Base-by-base conservation (phyloP, 2,113 vertebrate genomes). In the Chamaea fasciata region DNA sequence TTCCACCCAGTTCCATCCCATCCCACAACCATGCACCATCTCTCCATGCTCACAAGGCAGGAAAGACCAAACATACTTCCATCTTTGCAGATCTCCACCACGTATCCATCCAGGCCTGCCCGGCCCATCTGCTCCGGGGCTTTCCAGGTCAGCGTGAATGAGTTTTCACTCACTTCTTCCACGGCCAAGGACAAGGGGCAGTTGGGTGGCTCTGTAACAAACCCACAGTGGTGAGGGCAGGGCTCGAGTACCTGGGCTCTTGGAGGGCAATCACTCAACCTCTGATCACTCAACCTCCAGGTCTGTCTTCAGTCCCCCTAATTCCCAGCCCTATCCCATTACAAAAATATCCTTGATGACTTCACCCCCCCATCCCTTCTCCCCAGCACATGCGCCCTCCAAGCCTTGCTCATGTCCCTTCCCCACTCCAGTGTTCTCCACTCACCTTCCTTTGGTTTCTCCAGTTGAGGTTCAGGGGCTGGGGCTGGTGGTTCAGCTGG, bases 71-170 rank as follows among this genome's bases (percentile, higher is more conserved):
- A 96, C 99, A 96, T 97, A 99, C 99, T 98, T 98, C 99, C 99
- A 91, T 99, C 98, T 94, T 98, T 98, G 98, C 98, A 95, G 96
- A 98, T 97, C 91, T 99, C 99, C 65, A 99, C 73, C 44, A 98
- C 27, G 21, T 99, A 99, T 97, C 99, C 99, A 42, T 98, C 98
- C 82, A 99, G 91, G 37, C 97, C 98, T 1, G 96, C 95, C 53
- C 65, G 90, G 76, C 98, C 99, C 0, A 95, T 97, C 56, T 86
- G 97, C 94, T 98, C 98, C 0, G 99, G 99, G 13, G 97, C 91
- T 59, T 96, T 98, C 99, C 99, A 99, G 76, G 97, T 98, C 90
- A 99, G 95, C 0, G 98, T 98, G 84, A 99, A 93, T 0, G 98
- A 98, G 80, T 89, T 97, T n/a, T 98, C 97, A 2, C 94, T 99